phyloP scores from a whole-genome alignment of 2,113 vertebrate species.

The Pedionomus torquatus region DNA sequence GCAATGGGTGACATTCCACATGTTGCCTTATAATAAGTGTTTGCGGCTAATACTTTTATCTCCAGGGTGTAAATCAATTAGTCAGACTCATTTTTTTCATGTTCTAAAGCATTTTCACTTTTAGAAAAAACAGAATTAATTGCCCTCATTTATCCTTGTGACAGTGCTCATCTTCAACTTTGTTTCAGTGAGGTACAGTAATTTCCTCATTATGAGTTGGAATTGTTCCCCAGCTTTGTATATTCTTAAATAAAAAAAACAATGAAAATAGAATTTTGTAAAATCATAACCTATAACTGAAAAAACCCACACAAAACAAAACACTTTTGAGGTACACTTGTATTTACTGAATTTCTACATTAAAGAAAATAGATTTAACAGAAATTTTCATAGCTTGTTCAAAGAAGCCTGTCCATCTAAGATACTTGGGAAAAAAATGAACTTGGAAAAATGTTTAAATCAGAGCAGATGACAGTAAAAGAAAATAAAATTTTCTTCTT shows the following conservation, averaged over 20 bases:
- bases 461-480: background rate
- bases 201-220: conserved; percentile 14
- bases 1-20: background rate
- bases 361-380: background rate
- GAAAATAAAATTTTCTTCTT: background rate
- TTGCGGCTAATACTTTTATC: background rate
- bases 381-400: background rate
- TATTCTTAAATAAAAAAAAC: conserved; percentile 31
- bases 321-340: background rate
- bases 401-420: background rate
- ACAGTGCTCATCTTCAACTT: background rate
- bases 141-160: background rate
- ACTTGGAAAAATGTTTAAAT: background rate
- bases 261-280: background rate
- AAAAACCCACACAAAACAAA: background rate
- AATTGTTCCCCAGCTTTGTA: conserved; percentile 30
- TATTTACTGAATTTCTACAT: background rate
- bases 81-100: conserved; percentile 23
- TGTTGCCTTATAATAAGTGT: background rate
- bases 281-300: background rate
- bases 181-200: background rate
- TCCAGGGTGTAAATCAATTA: conserved; percentile 17
- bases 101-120: conserved; percentile 42
- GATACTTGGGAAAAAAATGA: too few species aligned
- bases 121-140: conserved; percentile 31